These are phyloP conservation scores for Drosophila ambigua DNA, from an alignment of 1,140 invertebrate genomes.

Conservation along the genomic window DNA sequence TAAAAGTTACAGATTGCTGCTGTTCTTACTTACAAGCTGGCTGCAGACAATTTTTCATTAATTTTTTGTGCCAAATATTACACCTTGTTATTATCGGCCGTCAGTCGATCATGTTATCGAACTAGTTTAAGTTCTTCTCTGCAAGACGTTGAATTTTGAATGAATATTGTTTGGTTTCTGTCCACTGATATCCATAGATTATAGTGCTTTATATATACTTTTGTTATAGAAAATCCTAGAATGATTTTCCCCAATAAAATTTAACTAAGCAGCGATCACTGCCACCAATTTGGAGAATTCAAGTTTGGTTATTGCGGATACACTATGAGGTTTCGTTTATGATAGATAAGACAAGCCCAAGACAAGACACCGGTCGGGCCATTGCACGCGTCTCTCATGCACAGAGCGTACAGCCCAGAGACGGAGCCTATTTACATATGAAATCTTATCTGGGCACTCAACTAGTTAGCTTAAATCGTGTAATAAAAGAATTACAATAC, in stretches of 20 bases:
- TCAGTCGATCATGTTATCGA: background rate
- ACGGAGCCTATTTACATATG: constrained; percentile 50
- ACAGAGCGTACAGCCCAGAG: background rate
- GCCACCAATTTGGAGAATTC: too few relatives aligned
- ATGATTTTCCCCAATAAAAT: too few relatives aligned
- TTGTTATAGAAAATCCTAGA: too few relatives aligned
- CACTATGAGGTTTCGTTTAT: background rate
- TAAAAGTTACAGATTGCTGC: too few relatives aligned
- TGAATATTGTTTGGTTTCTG: too few relatives aligned
- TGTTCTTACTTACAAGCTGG: too few relatives aligned
- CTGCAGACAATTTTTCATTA: too few relatives aligned
- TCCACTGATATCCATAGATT: too few relatives aligned
- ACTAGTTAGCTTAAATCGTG: constrained; percentile 29
- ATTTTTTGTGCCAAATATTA: too few relatives aligned
- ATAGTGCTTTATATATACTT: too few relatives aligned
- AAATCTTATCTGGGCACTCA: constrained; percentile 49
- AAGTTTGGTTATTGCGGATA: background rate
- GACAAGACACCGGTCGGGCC: background rate
- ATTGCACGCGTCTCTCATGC: constrained; percentile 11
- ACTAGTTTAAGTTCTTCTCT: background rate
- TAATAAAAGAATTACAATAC: constrained; percentile 36
- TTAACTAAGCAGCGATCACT: too few relatives aligned
- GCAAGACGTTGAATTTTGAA: background rate
- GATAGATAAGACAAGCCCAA: background rate
- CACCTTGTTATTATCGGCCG: background rate